Evolutionary conservation across 2,113 vertebrate species (phyloP).

Genomic region (Xenus cinereus): DNA sequence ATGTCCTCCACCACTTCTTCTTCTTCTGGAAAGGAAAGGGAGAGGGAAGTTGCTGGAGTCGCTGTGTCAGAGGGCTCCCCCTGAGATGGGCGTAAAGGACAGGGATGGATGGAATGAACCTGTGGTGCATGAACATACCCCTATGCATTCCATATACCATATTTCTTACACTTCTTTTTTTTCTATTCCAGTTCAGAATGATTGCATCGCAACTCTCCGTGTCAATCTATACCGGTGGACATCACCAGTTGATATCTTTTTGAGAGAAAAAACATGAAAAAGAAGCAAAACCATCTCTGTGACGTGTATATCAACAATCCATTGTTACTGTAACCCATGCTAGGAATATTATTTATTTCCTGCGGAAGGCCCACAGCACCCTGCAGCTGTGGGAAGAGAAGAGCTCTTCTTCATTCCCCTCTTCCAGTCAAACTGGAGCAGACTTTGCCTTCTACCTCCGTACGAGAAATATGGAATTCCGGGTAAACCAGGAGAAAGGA

Average conservation of each 20-base stretch:
- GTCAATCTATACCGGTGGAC: neutral
- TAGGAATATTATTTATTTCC: neutral
- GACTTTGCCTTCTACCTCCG: neutral
- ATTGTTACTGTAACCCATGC: neutral
- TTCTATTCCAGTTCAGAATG: neutral
- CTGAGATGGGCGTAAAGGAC: neutral
- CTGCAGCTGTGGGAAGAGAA: neutral
- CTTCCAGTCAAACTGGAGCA: neutral
- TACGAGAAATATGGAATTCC: neutral
- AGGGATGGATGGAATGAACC: neutral
- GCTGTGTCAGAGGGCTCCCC: neutral
- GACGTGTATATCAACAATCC: neutral
- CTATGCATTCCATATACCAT: accelerated
- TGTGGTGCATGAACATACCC: neutral
- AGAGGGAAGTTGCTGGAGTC: neutral
- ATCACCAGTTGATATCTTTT: neutral
- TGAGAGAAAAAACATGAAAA: neutral
- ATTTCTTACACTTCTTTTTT: neutral
- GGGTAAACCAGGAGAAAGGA: neutral
- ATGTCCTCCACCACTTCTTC: neutral
- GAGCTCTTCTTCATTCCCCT: neutral
- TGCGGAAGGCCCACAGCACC: neutral
- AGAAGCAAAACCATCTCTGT: neutral
- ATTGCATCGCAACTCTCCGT: neutral
- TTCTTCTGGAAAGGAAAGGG: neutral